Conservation (phyloP, 2,888 invertebrate genomes). For the Aricia artaxerxes region DNA sequence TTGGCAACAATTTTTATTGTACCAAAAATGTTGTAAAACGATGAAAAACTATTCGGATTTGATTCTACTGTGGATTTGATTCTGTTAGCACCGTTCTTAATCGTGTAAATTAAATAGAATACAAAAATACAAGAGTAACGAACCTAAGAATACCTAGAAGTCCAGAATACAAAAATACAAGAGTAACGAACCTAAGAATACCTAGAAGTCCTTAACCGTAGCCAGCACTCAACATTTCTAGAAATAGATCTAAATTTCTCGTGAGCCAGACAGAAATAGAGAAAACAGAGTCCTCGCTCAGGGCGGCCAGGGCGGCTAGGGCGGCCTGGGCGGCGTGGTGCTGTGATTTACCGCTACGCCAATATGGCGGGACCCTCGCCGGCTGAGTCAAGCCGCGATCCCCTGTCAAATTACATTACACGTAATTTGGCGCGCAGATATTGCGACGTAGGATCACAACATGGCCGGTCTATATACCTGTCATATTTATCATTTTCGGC, state of each 20-base stretch:
- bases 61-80: not conserved
- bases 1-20: not conserved
- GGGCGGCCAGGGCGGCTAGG: conserved; percentile 2
- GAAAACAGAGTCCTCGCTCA: not conserved
- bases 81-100: not conserved
- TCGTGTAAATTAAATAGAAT: not conserved
- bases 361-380: conserved; percentile 27
- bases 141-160: not conserved
- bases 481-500: not conserved
- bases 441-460: conserved; percentile 1
- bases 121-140: not conserved
- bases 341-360: conserved; percentile 30
- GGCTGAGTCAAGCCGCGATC: conserved; percentile 32
- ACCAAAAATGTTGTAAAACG: not conserved
- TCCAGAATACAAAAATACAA: not conserved
- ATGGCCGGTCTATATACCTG: not conserved
- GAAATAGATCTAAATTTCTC: conserved; percentile 20
- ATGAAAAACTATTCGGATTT: not conserved
- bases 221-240: not conserved
- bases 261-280: conserved; percentile 18
- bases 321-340: conserved; percentile 29
- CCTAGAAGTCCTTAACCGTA: not conserved
- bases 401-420: conserved; percentile 32
- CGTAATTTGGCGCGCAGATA: conserved; percentile 8
- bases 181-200: not conserved